These are phyloP conservation scores for Pyrrhosoma nymphula DNA, from an alignment of 2,888 invertebrate genomes.

Conservation along the genomic window DNA sequence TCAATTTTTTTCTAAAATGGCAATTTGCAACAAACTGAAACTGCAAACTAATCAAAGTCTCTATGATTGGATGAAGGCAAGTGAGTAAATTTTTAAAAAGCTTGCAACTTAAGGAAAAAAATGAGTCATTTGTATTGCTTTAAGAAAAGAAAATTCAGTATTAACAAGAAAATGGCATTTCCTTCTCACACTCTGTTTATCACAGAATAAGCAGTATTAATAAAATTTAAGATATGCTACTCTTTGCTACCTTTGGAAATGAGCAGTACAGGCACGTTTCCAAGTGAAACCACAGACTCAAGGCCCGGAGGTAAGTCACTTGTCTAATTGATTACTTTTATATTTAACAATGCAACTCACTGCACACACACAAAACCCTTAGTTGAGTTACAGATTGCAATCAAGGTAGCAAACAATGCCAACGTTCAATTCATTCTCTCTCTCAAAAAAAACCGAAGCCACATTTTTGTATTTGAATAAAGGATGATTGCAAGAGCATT, in stretches of 20 bases:
- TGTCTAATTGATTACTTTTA: constrained; percentile 31
- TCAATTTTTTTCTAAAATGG: neutral
- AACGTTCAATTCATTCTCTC: constrained; percentile 10
- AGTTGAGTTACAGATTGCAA: neutral
- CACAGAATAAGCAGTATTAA: constrained; percentile 36
- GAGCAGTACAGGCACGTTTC: constrained; percentile 30
- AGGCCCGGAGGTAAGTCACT: neutral
- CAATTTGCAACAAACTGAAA: neutral
- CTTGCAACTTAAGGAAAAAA: neutral
- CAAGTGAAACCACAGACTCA: neutral
- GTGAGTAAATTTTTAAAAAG: neutral
- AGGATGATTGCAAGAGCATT: neutral
- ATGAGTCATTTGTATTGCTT: neutral
- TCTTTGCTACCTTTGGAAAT: constrained; percentile 27
- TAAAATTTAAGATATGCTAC: constrained; percentile 28
- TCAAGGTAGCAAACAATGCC: constrained; percentile 14
- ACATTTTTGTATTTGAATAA: neutral
- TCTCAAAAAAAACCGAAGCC: neutral
- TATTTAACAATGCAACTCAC: neutral
- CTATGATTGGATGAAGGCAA: neutral
- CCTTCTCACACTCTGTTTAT: constrained; percentile 20
- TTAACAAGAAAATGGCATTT: constrained; percentile 16
- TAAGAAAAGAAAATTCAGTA: neutral
- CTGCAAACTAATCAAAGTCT: neutral
- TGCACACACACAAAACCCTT: constrained; percentile 26